Conservation (phyloP, 2,888 invertebrate genomes). For the Druceiella hillmani region DNA sequence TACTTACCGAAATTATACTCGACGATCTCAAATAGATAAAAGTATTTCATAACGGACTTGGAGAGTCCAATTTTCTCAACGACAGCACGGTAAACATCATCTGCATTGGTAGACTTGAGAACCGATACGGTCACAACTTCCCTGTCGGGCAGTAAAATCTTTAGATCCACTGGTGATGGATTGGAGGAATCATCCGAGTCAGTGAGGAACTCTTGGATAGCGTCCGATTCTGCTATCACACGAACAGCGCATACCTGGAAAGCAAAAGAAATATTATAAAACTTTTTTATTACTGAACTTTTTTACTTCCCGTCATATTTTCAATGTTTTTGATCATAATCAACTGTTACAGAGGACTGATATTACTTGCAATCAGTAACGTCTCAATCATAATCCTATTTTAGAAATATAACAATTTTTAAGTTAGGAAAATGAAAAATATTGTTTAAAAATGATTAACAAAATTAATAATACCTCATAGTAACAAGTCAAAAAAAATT, state of each 20-base stretch:
- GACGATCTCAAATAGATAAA: conserved; percentile 95
- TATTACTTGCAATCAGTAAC: too few relatives aligned
- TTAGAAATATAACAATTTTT: too few relatives aligned
- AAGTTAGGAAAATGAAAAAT: too few relatives aligned
- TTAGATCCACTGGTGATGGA: conserved; percentile 71
- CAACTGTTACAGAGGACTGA: too few relatives aligned
- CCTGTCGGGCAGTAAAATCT: conserved; percentile 82
- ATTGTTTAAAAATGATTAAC: too few relatives aligned
- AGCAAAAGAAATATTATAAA: too few relatives aligned
- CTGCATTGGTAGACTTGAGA: conserved; percentile 82
- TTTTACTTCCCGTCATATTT: too few relatives aligned
- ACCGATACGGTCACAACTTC: conserved; percentile 86
- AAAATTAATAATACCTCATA: too few relatives aligned
- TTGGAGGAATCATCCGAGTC: conserved; percentile 82
- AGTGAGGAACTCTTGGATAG: conserved; percentile 95
- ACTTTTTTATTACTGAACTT: too few relatives aligned
- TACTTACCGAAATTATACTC: conserved; percentile 91
- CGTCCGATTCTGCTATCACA: conserved; percentile 95
- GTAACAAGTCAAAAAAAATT: too few relatives aligned
- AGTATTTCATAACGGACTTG: conserved; percentile 79
- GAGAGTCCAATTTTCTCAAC: conserved; percentile 79
- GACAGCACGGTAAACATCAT: conserved; percentile 84
- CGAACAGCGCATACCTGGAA: conserved; percentile 85
- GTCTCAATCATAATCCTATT: too few relatives aligned
- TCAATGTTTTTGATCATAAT: too few relatives aligned